phyloP scores from a whole-genome alignment of 1,140 invertebrate genomes.

The Brachionus asplanchnoidis region DNA sequence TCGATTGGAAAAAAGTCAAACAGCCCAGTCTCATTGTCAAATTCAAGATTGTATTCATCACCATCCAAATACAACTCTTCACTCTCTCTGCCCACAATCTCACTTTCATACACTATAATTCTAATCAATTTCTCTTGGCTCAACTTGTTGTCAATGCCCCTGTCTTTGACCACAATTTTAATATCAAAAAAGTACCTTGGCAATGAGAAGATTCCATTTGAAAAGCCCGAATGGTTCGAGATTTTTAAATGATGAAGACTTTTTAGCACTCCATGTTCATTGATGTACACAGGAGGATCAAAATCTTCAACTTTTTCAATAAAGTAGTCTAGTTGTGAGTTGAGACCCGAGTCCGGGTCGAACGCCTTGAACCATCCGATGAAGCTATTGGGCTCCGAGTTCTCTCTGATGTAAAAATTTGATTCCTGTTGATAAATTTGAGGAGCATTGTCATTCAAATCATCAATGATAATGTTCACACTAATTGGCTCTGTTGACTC shows the following conservation, averaged over 20 bases:
- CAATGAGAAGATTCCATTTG: not conserved
- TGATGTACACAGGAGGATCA: not conserved
- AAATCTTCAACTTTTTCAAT: not conserved
- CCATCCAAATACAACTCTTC: not conserved
- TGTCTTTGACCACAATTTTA: not conserved
- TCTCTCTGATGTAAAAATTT: not conserved
- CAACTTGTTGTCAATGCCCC: slow-evolving; percentile 3
- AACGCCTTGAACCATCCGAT: slow-evolving; percentile 1
- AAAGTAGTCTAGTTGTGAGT: not conserved
- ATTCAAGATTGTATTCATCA: not conserved
- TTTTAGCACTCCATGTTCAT: not conserved
- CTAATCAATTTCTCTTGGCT: not conserved
- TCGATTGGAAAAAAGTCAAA: not conserved
- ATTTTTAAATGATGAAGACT: not conserved
- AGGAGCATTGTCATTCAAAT: slow-evolving; percentile 25
- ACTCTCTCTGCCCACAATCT: not conserved
- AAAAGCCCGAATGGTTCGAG: not conserved
- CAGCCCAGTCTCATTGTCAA: not conserved
- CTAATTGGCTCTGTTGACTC: not conserved
- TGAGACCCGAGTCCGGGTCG: not conserved
- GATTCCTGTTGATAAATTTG: not conserved
- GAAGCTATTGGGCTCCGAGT: not conserved
- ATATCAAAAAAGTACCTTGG: not conserved
- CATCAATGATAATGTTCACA: not conserved
- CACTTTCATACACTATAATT: not conserved